Conservation (phyloP, 2,797 vertebrate species). For the Lutjanus campechanus region DNA sequence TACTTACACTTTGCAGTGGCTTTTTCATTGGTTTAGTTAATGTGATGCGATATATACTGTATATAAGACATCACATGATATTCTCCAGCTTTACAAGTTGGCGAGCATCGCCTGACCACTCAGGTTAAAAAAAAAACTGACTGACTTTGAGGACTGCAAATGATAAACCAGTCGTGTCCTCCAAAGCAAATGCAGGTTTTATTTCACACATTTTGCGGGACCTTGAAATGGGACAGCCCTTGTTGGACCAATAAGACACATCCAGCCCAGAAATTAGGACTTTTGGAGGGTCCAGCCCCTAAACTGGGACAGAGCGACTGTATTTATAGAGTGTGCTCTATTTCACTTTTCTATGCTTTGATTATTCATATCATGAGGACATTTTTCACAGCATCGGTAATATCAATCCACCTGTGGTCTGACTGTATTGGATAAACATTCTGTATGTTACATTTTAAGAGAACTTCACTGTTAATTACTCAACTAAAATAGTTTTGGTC, state of each 20-base stretch:
- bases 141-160: not conserved
- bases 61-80: not conserved
- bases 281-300: conserved; percentile 40
- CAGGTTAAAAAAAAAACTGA: too few relatives aligned
- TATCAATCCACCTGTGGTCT: conserved; percentile 32
- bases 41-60: not conserved
- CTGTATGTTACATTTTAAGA: conserved; percentile 29
- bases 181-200: conserved; percentile 26
- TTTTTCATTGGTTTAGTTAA: conserved; percentile 15
- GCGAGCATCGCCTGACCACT: conserved; percentile 1
- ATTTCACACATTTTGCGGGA: conserved; percentile 20
- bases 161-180: conserved; percentile 5
- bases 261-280: conserved; percentile 41
- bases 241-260: conserved; percentile 21
- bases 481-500: conserved; percentile 2
- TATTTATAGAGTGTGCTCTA: conserved; percentile 63
- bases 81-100: not conserved
- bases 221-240: conserved; percentile 47
- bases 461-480: conserved; percentile 16
- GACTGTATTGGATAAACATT: conserved; percentile 23
- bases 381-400: conserved; percentile 39
- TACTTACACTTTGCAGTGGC: not conserved
- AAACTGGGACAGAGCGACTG: conserved; percentile 52
- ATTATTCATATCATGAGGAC: conserved; percentile 49
- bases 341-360: conserved; percentile 53